A percentile compares a stretch with the other conserved stretches of the same genome.
Evolutionary conservation across 1,140 invertebrate species (phyloP).

Genomic region (Anagrus nilaparvatae): DNA sequence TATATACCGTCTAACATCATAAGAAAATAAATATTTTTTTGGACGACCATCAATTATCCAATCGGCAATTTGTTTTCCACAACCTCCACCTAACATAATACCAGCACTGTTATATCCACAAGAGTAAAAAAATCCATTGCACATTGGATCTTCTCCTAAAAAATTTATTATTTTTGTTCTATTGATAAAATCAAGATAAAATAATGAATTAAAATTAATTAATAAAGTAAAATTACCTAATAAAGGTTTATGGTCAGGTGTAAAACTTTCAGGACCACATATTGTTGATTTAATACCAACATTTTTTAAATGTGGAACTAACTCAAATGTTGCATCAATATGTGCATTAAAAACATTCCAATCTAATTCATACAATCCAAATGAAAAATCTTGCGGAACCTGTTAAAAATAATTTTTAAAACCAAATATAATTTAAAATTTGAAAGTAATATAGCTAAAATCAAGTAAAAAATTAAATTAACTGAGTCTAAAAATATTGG

Average conservation of each 20-base stretch:
- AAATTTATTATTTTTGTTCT: too few species aligned
- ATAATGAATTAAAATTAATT: too few species aligned
- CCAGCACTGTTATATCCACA: slow-evolving; percentile 83
- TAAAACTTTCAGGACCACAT: slow-evolving; percentile 79
- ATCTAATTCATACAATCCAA: slow-evolving; percentile 75
- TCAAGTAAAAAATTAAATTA: slow-evolving; percentile 5
- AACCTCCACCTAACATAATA: slow-evolving; percentile 83
- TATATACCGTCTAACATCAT: slow-evolving; percentile 61
- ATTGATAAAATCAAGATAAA: too few species aligned
- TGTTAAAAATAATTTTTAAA: slow-evolving; percentile 27
- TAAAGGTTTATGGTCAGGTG: slow-evolving; percentile 82
- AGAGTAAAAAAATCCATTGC: slow-evolving; percentile 62
- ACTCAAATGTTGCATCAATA: slow-evolving; percentile 57
- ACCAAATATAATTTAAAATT: slow-evolving; percentile 1
- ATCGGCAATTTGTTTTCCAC: slow-evolving; percentile 69
- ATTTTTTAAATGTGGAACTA: slow-evolving; percentile 61
- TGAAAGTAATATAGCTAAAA: too few species aligned
- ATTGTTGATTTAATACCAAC: slow-evolving; percentile 77
- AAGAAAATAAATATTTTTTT: slow-evolving; percentile 72
- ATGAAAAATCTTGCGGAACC: slow-evolving; percentile 65
- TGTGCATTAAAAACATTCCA: slow-evolving; percentile 74
- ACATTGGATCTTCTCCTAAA: slow-evolving; percentile 45
- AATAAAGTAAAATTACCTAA: too few species aligned
- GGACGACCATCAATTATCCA: slow-evolving; percentile 78
- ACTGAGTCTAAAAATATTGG: slow-evolving; percentile 68